Conservation (phyloP, 2,888 invertebrate species). For the Hydriomena furcata region DNA sequence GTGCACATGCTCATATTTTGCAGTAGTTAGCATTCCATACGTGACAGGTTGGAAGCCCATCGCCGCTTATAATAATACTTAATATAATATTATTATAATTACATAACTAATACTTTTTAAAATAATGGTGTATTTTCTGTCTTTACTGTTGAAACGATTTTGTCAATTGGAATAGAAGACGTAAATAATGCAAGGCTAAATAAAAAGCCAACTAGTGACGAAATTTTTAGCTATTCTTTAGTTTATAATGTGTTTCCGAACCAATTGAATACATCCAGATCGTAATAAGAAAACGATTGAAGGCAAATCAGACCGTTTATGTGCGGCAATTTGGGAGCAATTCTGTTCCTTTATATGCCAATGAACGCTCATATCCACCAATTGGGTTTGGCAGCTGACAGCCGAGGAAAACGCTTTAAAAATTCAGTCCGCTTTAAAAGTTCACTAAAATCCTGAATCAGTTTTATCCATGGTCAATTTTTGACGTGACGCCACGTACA, state of each 20-base stretch:
- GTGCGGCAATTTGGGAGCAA: constrained; percentile 43
- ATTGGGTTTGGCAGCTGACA: constrained; percentile 42
- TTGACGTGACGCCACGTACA: too few species aligned
- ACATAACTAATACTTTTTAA: too few species aligned
- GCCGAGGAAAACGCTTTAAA: constrained; percentile 28
- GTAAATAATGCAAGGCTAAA: too few species aligned
- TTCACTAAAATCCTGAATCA: constrained; percentile 5
- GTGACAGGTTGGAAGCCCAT: too few species aligned
- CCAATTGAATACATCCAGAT: constrained; percentile 30
- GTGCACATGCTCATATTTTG: too few species aligned
- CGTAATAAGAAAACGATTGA: constrained; percentile 38
- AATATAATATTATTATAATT: too few species aligned
- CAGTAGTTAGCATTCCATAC: too few species aligned
- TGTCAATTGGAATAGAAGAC: too few species aligned
- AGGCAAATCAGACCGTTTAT: constrained; percentile 47
- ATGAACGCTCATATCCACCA: constrained; percentile 43
- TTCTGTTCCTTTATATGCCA: constrained; percentile 45
- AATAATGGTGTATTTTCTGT: background rate
- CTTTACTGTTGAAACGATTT: background rate
- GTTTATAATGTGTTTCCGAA: constrained; percentile 7
- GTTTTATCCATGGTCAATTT: background rate
- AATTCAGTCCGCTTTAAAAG: constrained; percentile 17
- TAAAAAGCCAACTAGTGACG: too few species aligned
- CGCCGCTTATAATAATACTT: too few species aligned
- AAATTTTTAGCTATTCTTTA: too few species aligned